Evolutionary conservation across 1,140 invertebrate genomes (phyloP).

Genomic region (Anadara kagoshimensis): DNA sequence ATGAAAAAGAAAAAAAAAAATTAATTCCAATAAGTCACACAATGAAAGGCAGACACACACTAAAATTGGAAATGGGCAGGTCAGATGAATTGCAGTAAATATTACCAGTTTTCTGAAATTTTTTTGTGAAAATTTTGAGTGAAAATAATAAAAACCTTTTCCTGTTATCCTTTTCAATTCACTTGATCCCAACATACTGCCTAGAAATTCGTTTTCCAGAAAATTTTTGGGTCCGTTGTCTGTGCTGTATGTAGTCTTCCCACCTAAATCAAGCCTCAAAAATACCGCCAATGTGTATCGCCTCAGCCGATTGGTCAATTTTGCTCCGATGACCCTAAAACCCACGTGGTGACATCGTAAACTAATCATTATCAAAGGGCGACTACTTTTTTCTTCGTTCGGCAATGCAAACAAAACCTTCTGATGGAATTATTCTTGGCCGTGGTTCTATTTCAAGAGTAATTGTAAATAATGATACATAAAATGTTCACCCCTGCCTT

Average conservation of each 20-base stretch:
- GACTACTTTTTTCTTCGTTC: neutral
- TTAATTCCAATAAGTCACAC: too few relatives aligned
- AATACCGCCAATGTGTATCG: constrained; percentile 14
- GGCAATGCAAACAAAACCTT: neutral
- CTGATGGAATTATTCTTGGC: too few relatives aligned
- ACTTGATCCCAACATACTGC: constrained; percentile 5
- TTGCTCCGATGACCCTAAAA: neutral
- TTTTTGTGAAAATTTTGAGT: too few relatives aligned
- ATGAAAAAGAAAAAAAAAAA: too few relatives aligned
- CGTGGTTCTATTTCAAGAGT: too few relatives aligned
- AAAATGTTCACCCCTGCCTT: neutral
- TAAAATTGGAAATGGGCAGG: too few relatives aligned
- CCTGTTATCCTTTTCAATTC: constrained; percentile 15
- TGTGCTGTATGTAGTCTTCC: neutral
- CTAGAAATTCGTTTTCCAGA: neutral
- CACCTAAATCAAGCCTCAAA: constrained; percentile 5
- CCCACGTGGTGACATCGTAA: neutral
- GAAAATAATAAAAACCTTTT: constrained; percentile 10
- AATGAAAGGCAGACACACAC: too few relatives aligned
- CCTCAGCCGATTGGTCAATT: constrained; percentile 5
- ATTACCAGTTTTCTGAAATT: too few relatives aligned
- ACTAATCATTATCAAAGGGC: neutral
- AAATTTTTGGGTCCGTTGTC: neutral
- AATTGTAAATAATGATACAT: neutral
- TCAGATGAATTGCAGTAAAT: too few relatives aligned